Percentiles rank a stretch among this genome's conserved stretches.
These are phyloP conservation scores for Drusus annulatus DNA, from an alignment of 1,140 invertebrate species.

Conservation along the genomic window DNA sequence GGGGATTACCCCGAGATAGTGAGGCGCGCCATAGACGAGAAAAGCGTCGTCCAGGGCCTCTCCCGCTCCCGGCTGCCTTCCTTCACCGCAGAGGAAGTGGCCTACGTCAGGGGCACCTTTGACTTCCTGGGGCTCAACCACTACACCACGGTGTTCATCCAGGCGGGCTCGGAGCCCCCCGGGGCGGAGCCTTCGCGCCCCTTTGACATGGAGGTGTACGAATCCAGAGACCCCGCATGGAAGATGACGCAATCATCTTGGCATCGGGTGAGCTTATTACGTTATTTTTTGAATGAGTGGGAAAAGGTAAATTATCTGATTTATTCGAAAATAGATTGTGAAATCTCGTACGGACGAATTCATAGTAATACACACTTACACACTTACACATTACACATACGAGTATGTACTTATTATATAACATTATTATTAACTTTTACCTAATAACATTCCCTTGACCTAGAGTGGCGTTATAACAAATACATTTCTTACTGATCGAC, in stretches of 20 bases:
- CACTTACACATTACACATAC: too few species aligned
- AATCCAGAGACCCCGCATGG: slow-evolving; percentile 33
- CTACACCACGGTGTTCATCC: slow-evolving; percentile 68
- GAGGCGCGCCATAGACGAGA: slow-evolving; percentile 70
- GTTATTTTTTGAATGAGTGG: too few species aligned
- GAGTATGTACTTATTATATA: too few species aligned
- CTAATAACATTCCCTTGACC: too few species aligned
- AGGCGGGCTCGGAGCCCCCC: not conserved
- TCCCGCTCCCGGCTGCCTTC: slow-evolving; percentile 71
- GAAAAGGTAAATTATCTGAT: too few species aligned
- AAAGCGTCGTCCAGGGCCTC: slow-evolving; percentile 73
- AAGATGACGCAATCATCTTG: not conserved
- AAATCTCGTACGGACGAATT: too few species aligned
- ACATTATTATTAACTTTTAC: too few species aligned
- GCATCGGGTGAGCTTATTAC: slow-evolving; percentile 30
- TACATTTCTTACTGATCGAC: too few species aligned
- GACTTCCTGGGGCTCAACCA: slow-evolving; percentile 78
- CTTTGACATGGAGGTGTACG: slow-evolving; percentile 14
- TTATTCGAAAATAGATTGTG: too few species aligned
- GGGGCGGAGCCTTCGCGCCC: not conserved
- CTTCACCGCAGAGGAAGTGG: slow-evolving; percentile 73
- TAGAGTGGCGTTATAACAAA: too few species aligned
- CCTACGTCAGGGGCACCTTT: slow-evolving; percentile 72
- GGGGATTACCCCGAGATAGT: slow-evolving; percentile 78
- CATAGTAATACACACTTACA: too few species aligned